A percentile compares a stretch with the other conserved stretches of the same genome.
phyloP scores from a whole-genome alignment of 2,888 invertebrate genomes.

The Phyto melanocephala region DNA sequence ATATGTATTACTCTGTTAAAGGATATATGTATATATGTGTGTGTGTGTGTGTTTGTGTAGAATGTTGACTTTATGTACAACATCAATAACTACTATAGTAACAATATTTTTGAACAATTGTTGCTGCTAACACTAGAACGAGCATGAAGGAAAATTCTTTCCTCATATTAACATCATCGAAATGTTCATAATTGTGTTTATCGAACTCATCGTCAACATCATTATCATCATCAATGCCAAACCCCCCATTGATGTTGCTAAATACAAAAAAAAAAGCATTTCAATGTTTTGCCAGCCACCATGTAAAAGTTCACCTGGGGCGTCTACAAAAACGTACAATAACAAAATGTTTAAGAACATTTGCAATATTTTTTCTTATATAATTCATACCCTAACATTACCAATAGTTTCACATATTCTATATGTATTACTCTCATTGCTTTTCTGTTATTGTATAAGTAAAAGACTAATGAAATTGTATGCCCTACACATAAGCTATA shows the following conservation, averaged over 20 bases:
- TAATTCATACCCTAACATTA: constrained; percentile 32
- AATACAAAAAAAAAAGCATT: constrained; percentile 38
- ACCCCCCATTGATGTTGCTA: constrained; percentile 57
- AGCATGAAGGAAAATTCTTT: neutral
- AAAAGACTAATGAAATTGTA: constrained; percentile 17
- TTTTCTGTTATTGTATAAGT: neutral
- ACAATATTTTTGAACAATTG: constrained; percentile 48
- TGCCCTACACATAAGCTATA: constrained; percentile 11
- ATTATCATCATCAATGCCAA: constrained; percentile 52
- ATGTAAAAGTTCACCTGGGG: constrained; percentile 63
- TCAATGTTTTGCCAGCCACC: constrained; percentile 58
- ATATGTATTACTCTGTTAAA: no score
- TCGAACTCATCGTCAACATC: constrained; percentile 46
- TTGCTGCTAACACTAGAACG: constrained; percentile 30
- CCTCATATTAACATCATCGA: constrained; percentile 30
- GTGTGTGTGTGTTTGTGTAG: neutral
- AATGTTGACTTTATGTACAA: constrained; percentile 48
- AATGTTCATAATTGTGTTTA: constrained; percentile 21
- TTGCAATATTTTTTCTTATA: constrained; percentile 19
- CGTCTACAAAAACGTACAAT: constrained; percentile 32
- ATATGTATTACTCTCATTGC: neutral
- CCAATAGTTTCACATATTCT: constrained; percentile 28
- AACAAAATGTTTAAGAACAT: constrained; percentile 19
- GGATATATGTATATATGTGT: no score
- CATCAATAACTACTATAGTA: constrained; percentile 45